These are phyloP conservation scores for Hesperia comma DNA, from an alignment of 2,888 invertebrate genomes.

Conservation along the genomic window DNA sequence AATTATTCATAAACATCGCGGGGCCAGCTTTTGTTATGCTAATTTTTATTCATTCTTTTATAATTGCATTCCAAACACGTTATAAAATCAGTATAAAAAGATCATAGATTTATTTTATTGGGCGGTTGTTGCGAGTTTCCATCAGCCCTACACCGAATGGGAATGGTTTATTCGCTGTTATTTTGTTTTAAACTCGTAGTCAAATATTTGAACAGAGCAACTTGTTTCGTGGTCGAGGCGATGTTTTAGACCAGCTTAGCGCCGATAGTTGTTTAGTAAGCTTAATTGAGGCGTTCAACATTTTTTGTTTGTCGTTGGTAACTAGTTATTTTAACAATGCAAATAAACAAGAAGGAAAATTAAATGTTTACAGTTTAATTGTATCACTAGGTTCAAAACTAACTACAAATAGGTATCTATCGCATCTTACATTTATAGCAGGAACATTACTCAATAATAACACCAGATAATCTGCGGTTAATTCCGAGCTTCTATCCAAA, in stretches of 20 bases:
- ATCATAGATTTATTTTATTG: constrained; percentile 44
- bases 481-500: constrained; percentile 68
- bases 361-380: neutral
- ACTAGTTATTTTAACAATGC: neutral
- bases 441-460: constrained; percentile 43
- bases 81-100: constrained; percentile 51
- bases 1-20: constrained; percentile 43
- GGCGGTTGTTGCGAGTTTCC: constrained; percentile 29
- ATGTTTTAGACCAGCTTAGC: constrained; percentile 22
- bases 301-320: constrained; percentile 9
- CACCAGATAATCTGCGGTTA: constrained; percentile 48
- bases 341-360: neutral
- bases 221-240: constrained; percentile 19
- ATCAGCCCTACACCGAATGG: constrained; percentile 41
- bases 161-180: constrained; percentile 48
- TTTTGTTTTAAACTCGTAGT: constrained; percentile 50
- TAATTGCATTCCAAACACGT: constrained; percentile 66
- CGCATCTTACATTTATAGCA: constrained; percentile 42
- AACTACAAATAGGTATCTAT: constrained; percentile 36
- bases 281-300: constrained; percentile 25
- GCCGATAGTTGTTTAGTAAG: constrained; percentile 16
- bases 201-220: constrained; percentile 54
- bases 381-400: neutral
- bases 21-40: constrained; percentile 59
- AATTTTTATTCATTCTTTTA: constrained; percentile 64